A percentile compares a stretch with the other conserved stretches of the same genome.
phyloP scores from a whole-genome alignment of 1,140 invertebrate species.

The Pinna nobilis region DNA sequence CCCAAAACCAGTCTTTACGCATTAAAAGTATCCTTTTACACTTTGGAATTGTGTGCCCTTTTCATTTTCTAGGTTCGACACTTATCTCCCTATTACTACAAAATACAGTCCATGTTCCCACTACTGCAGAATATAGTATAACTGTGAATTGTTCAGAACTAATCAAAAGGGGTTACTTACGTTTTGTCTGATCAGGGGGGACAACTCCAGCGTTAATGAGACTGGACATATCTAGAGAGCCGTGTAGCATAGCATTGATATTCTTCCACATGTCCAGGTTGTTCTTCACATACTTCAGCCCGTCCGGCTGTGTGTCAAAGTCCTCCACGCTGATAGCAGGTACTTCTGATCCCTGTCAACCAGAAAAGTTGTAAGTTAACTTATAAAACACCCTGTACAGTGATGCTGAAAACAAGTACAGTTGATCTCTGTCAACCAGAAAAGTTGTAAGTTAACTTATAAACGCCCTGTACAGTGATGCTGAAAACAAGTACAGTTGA shows the following conservation, averaged over 20 bases:
- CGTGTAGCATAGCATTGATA: conserved; percentile 74
- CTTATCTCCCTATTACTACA: no score
- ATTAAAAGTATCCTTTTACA: no score
- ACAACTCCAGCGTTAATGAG: conserved; percentile 38
- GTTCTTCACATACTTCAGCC: conserved; percentile 24
- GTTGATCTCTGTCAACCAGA: conserved; percentile 33
- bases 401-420: conserved; percentile 23
- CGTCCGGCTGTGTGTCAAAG: conserved; percentile 42
- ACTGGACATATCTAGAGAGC: conserved; percentile 69
- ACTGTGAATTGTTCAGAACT: no score
- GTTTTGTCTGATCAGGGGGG: conserved; percentile 45
- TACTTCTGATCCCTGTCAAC: conserved; percentile 37
- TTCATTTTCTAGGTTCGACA: no score
- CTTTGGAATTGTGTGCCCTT: no score
- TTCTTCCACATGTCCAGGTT: conserved; percentile 69
- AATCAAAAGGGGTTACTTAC: no score
- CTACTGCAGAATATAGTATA: no score
- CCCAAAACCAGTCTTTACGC: no score
- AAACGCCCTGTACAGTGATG: not conserved
- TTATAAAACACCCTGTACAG: not conserved
- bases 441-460: not conserved
- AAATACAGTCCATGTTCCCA: no score
- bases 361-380: not conserved
- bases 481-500: conserved; percentile 32
- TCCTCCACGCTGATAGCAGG: conserved; percentile 52